Evolutionary conservation across 2,797 vertebrate species (phyloP).

Genomic region (Artibeus jamaicensis): DNA sequence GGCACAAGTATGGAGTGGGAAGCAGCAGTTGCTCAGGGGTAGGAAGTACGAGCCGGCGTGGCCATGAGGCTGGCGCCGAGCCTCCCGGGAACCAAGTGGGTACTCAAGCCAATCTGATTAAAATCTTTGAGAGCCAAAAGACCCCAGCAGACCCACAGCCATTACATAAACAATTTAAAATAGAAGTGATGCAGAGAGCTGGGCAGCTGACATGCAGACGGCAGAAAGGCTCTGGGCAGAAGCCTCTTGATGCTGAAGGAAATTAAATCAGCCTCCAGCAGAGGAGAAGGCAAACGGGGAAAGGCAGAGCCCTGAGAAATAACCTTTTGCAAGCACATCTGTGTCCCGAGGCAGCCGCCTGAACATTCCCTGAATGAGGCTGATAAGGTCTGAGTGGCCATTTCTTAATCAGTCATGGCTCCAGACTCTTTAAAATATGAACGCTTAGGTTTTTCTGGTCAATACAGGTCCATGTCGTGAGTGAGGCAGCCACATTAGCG

Average conservation of each 20-base stretch:
- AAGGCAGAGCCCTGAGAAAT: background rate
- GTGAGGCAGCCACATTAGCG: background rate
- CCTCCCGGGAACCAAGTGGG: background rate
- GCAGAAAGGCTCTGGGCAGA: background rate
- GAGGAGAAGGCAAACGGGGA: background rate
- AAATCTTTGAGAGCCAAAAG: background rate
- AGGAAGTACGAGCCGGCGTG: background rate
- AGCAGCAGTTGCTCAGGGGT: background rate
- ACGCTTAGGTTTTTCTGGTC: background rate
- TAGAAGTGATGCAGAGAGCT: background rate
- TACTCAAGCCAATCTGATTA: background rate
- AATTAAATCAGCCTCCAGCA: background rate
- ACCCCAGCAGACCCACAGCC: background rate
- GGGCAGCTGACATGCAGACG: background rate
- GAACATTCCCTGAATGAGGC: background rate
- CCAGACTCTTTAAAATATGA: background rate
- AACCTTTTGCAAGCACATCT: background rate
- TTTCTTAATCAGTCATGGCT: background rate
- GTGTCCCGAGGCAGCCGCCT: fast-evolving
- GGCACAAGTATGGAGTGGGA: background rate
- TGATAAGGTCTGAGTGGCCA: background rate
- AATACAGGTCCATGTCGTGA: background rate
- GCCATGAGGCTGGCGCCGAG: background rate
- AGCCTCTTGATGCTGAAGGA: background rate
- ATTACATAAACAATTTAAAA: background rate